phyloP scores from a whole-genome alignment of 2,113 vertebrate genomes.

The Gobiocypris rarus region DNA sequence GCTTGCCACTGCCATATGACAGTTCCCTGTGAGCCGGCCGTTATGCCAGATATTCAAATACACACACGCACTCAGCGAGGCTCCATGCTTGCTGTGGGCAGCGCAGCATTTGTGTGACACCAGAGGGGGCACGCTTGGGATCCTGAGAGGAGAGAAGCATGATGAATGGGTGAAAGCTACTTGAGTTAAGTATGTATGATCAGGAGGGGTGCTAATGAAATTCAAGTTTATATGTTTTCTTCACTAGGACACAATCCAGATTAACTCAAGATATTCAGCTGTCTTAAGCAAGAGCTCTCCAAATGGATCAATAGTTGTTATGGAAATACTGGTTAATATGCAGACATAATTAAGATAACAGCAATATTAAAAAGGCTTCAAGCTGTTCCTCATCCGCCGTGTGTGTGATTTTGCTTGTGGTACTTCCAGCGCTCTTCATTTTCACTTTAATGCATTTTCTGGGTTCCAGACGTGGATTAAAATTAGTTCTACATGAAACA shows the following conservation, averaged over 20 bases:
- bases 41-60: slow-evolving; percentile 27
- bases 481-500: slow-evolving; percentile 29
- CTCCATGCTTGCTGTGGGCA: slow-evolving; percentile 4
- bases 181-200: background rate
- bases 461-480: slow-evolving; percentile 19
- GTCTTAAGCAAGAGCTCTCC: slow-evolving; percentile 16
- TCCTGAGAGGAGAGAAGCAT: background rate
- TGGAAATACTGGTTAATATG: slow-evolving; percentile 37
- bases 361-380: slow-evolving; percentile 24
- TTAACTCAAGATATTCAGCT: slow-evolving; percentile 37
- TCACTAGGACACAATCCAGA: slow-evolving; percentile 10
- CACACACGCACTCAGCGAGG: background rate
- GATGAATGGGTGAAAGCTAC: slow-evolving; percentile 1
- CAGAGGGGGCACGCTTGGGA: slow-evolving; percentile 23
- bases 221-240: slow-evolving; percentile 19
- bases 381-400: slow-evolving; percentile 23
- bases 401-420: slow-evolving; percentile 6
- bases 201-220: slow-evolving; percentile 17
- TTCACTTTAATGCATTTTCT: slow-evolving; percentile 13
- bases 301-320: slow-evolving; percentile 35
- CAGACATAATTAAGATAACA: slow-evolving; percentile 36
- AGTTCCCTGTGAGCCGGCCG: slow-evolving; percentile 8
- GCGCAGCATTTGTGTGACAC: slow-evolving; percentile 5
- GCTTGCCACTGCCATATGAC: slow-evolving; percentile 41
- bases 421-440: slow-evolving; percentile 22